phyloP scores from a whole-genome alignment of 2,113 vertebrate species.

The Corydoras sp. region DNA sequence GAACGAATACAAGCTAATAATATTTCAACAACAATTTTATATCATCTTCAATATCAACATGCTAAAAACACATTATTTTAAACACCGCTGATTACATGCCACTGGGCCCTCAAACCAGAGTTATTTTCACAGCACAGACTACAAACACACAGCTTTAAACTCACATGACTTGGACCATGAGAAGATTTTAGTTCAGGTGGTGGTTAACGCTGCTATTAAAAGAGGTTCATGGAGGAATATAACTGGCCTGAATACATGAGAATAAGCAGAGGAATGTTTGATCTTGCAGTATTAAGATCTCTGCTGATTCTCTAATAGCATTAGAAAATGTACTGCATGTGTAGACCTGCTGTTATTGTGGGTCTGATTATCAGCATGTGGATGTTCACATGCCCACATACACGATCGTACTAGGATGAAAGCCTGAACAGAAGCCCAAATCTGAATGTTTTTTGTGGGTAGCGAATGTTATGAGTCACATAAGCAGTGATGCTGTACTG shows the following conservation, averaged over 20 bases:
- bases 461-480: slow-evolving; percentile 33
- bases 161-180: neutral
- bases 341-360: neutral
- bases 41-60: too few species aligned
- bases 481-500: slow-evolving; percentile 18
- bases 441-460: slow-evolving; percentile 18
- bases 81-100: neutral
- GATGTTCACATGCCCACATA: slow-evolving; percentile 7
- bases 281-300: neutral
- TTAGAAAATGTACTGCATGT: neutral
- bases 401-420: neutral
- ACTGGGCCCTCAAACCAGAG: neutral
- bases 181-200: slow-evolving; percentile 11
- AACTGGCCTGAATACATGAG: slow-evolving; percentile 23
- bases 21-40: too few species aligned
- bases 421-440: neutral
- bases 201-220: slow-evolving; percentile 12
- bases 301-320: neutral
- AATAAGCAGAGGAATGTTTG: slow-evolving; percentile 6
- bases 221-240: slow-evolving; percentile 1
- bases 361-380: neutral
- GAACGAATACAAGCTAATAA: too few species aligned
- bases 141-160: neutral
- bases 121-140: neutral
- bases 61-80: neutral